These are phyloP conservation scores for Synergus japonicus DNA, from an alignment of 2,888 invertebrate genomes.

Conservation along the genomic window DNA sequence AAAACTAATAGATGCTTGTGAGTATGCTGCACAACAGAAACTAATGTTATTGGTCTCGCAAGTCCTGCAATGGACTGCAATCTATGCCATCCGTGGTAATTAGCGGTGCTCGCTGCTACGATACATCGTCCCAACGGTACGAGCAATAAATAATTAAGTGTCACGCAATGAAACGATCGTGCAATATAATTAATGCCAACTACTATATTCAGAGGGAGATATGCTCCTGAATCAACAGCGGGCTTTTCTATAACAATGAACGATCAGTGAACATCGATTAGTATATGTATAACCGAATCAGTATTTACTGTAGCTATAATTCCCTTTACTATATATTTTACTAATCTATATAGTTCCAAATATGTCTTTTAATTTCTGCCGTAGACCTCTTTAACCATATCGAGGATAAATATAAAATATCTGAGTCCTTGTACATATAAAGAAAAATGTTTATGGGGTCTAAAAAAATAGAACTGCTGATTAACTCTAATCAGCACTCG, in stretches of 20 bases:
- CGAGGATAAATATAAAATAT: too few species aligned
- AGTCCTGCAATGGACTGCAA: conserved; percentile 31
- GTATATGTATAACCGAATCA: not conserved
- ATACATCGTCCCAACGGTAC: conserved; percentile 28
- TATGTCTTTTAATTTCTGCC: not conserved
- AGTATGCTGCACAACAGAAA: not conserved
- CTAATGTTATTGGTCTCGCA: conserved; percentile 34
- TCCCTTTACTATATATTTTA: not conserved
- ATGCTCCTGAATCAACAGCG: conserved; percentile 27
- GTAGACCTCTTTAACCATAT: too few species aligned
- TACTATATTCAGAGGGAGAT: conserved; percentile 19
- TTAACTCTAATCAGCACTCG: not conserved
- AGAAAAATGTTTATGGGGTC: too few species aligned
- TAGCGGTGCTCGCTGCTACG: conserved; percentile 29
- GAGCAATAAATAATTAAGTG: conserved; percentile 40
- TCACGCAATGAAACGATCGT: conserved; percentile 31
- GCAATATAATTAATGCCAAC: conserved; percentile 23
- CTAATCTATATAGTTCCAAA: not conserved
- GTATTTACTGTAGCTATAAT: not conserved
- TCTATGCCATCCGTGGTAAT: conserved; percentile 32
- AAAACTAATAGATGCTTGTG: not conserved
- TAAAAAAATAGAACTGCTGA: not conserved
- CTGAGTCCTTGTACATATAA: too few species aligned
- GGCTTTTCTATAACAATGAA: conserved; percentile 30
- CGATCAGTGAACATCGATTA: conserved; percentile 16